Base-by-base conservation (phyloP, 2,888 invertebrate genomes). In the Balanococcus diminutus region DNA sequence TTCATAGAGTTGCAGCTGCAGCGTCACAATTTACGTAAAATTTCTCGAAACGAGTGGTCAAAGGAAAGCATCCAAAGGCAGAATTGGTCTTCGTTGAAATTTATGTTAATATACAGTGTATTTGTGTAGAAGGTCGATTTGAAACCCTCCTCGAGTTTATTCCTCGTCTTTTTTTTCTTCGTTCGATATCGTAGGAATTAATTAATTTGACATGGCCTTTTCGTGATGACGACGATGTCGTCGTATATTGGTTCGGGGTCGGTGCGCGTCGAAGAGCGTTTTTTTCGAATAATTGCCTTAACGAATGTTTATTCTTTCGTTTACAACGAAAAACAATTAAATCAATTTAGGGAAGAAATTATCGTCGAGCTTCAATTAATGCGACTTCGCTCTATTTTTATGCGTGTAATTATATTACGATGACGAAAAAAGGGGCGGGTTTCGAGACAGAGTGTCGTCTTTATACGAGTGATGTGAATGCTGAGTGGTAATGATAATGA, bases 311-410 rank as follows among this genome's bases (percentile, higher is more conserved):
- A 79, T 79, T 79, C 75, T 79, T 56, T 32, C 75, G 75, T 79
- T 79, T 79, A 79, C 75, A 79, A 79, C n/a, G 75, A 79, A 79
- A 79, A 79, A 36, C 75, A 79, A 79, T 79, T 79, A 79, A 79
- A 79, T 79, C 75, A 79, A 79, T 79, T 79, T 79, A 79, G 32
- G 32, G 36, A 79, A 79, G 75, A 36, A 79, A 79, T 79, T 79
- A 79, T 79, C 75, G 75, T 79, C 36, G 32, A 79, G 75, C 75
- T 79, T 79, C 75, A 79, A 79, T 79, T 79, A 79, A 36, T 31
- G 75, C 75, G 16, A 36, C 36, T 36, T 79, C 75, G 75, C 75
- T 79, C 75, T 79, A 79, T 79, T 79, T 79, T 79, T 36, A n/a
- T 79, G 36, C 75, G 75, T 32, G 36, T 79, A 36, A 79, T 79